These are phyloP conservation scores for Pedetes capensis DNA, from an alignment of 2,113 vertebrate genomes.

Conservation along the genomic window DNA sequence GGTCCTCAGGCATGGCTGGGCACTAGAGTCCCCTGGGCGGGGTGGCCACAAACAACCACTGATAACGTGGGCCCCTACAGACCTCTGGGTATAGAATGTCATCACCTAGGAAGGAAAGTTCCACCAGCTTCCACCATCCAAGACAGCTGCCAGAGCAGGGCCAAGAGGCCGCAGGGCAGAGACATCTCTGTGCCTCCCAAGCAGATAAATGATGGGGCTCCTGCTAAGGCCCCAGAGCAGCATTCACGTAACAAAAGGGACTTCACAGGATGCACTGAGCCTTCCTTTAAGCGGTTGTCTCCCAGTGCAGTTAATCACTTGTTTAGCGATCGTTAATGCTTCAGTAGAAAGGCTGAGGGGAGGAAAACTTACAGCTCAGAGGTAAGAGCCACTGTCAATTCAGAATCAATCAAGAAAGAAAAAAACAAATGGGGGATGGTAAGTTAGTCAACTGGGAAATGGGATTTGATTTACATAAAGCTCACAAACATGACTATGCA, in stretches of 20 bases:
- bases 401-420: constrained; percentile 49
- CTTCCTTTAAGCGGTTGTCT: constrained; percentile 2
- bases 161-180: neutral
- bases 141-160: neutral
- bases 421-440: constrained; percentile 27
- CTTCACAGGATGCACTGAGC: neutral
- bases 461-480: constrained; percentile 46
- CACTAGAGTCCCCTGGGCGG: neutral
- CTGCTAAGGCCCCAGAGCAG: neutral
- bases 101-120: neutral
- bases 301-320: constrained; percentile 13
- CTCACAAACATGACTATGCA: neutral
- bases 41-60: too few relatives aligned
- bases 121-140: neutral
- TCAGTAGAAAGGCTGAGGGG: neutral
- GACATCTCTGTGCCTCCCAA: neutral
- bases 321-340: constrained; percentile 49
- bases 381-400: neutral
- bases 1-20: too few relatives aligned
- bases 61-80: neutral
- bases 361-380: neutral
- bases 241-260: constrained; percentile 33
- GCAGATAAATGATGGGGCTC: neutral
- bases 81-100: too few relatives aligned
- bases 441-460: constrained; percentile 52